Conservation (phyloP, 1,140 invertebrate species). For the Sycobia sp. region DNA sequence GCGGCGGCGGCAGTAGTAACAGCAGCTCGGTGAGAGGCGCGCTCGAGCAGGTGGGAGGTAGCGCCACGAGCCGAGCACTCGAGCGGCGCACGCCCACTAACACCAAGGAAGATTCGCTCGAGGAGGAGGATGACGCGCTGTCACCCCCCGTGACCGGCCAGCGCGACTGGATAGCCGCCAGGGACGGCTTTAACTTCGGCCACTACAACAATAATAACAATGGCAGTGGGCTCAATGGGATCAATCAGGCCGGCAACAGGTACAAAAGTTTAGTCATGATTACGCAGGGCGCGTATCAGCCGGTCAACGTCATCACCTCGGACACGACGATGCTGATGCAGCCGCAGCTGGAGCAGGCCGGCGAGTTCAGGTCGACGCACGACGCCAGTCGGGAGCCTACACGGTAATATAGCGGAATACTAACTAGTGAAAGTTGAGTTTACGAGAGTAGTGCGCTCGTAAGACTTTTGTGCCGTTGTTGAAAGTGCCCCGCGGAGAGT, state of each 20-base stretch:
- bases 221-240: not conserved
- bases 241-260: constrained; percentile 60
- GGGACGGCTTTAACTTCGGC: constrained; percentile 13
- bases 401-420: constrained; percentile 1
- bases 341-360: constrained; percentile 41
- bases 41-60: constrained; percentile 59
- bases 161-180: constrained; percentile 42
- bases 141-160: not conserved
- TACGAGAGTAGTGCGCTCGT: not conserved
- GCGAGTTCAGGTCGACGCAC: not conserved
- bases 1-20: not conserved
- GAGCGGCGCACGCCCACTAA: constrained; percentile 55
- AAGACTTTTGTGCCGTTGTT: too few relatives aligned
- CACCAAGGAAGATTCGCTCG: not conserved
- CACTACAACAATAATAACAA: constrained; percentile 17
- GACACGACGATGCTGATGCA: constrained; percentile 74
- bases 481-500: too few relatives aligned
- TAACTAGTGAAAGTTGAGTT: constrained; percentile 11
- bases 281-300: constrained; percentile 70
- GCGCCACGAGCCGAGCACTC: constrained; percentile 56
- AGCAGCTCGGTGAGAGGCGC: constrained; percentile 54
- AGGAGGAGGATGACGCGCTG: constrained; percentile 7
- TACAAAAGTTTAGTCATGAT: constrained; percentile 88
- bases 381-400: constrained; percentile 7
- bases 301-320: constrained; percentile 73